Evolutionary conservation across 2,797 vertebrate genomes (phyloP).

Genomic region (Ceryle rudis): DNA sequence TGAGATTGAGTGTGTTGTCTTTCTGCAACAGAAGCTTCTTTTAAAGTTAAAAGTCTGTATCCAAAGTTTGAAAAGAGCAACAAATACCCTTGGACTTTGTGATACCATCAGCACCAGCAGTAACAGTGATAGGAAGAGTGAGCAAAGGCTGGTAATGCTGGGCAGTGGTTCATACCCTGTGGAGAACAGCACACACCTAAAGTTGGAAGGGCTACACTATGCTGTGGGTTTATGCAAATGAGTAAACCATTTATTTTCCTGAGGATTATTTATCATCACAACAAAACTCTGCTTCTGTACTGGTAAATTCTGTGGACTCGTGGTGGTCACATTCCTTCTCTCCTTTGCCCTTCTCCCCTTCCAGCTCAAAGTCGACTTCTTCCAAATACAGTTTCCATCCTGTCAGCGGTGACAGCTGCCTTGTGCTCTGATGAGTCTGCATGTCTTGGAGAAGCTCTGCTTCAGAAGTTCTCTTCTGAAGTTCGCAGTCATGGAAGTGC

Average conservation of each 20-base stretch:
- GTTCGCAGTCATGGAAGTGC: conserved; percentile 4
- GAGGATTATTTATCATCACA: neutral
- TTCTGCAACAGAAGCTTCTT: neutral
- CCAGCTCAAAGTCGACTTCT: neutral
- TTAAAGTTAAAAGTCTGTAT: neutral
- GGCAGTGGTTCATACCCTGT: neutral
- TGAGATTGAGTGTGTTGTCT: neutral
- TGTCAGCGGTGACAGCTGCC: neutral
- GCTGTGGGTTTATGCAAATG: neutral
- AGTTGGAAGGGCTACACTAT: neutral
- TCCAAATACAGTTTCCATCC: neutral
- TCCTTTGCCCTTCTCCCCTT: neutral
- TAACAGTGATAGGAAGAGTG: neutral
- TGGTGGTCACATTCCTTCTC: neutral
- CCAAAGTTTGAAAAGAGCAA: neutral
- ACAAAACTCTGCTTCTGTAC: neutral
- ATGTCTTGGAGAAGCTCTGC: conserved; percentile 1
- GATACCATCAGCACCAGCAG: neutral
- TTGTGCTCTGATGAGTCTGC: conserved; percentile 2
- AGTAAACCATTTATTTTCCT: neutral
- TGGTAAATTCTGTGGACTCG: neutral
- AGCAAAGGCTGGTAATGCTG: neutral
- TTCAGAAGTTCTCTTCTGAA: conserved; percentile 12
- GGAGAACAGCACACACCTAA: neutral
- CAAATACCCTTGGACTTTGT: neutral